Conservation (phyloP, 2,113 vertebrate genomes). For the Megaceryle torquata region DNA sequence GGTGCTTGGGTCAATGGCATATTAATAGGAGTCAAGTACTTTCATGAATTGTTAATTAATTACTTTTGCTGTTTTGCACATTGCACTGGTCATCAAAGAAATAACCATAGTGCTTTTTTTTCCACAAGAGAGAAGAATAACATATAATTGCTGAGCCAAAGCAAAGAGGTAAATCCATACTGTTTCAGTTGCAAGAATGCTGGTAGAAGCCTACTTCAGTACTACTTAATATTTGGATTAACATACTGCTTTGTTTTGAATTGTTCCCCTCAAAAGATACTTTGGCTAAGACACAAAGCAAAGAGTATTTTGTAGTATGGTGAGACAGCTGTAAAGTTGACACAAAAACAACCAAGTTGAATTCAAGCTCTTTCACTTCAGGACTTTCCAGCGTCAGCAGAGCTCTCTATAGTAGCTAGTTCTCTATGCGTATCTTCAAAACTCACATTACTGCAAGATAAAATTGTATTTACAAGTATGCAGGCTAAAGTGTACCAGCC, state of each 20-base stretch:
- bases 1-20: slow-evolving; percentile 57
- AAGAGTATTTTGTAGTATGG: background rate
- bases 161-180: background rate
- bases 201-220: background rate
- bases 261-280: background rate
- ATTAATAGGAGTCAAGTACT: slow-evolving; percentile 64
- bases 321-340: background rate
- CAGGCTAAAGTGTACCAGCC: background rate
- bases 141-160: background rate
- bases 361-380: background rate
- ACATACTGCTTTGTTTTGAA: background rate
- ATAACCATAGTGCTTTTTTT: background rate
- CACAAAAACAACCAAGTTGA: background rate
- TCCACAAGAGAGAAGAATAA: background rate
- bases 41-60: slow-evolving; percentile 75
- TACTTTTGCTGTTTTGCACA: slow-evolving; percentile 55
- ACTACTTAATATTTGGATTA: background rate
- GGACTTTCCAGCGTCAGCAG: background rate
- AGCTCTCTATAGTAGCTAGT: background rate
- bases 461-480: background rate
- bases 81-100: slow-evolving; percentile 42
- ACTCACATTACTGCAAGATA: background rate
- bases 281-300: background rate
- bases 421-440: background rate
- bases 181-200: background rate